Evolutionary conservation across 2,797 vertebrate species (phyloP), one percentile per base, ranked within the genome.

Genomic region (Distichodus sexfasciatus): DNA sequence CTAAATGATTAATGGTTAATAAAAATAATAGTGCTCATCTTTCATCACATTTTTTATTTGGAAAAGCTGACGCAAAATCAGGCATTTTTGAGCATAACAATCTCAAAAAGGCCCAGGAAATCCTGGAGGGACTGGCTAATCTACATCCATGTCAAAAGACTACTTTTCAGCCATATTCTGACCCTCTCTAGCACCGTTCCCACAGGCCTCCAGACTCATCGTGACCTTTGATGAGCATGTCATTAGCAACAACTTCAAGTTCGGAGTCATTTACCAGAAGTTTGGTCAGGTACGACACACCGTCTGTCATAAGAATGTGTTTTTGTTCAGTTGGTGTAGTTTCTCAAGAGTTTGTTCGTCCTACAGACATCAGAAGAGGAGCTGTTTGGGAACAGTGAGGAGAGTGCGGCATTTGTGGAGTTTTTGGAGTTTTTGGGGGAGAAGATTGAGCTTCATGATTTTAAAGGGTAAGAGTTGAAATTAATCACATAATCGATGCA

Each of bases 231-330:
- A 98, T 0, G 96, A 98, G 81, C 96, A 98, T 0, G 94, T 98
- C 31, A 94, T 98, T 85, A 96, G 88, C 91, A 97, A 98, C 90
- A 95, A 96, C 84, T 98, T 98, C 86, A 98, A 98, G 79, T 98
- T 97, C 7, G 96, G 96, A 7, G 93, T 98, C 77, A 88, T 98
- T 85, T 98, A 96, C 85, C 96, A 98, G 86, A 96, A 92, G 79
- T 93, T 93, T 15, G 94, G 94, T 50, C 96, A 98, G 95, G 96
- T 97, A 72, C 84, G 14, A 40, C 51, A 10, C 14, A 2, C 12
- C 2, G 19, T 21, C 17, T 26, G 0, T 23, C 41, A 11, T 57
- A 6, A 41, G 15, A 71, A 40, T 21, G 15, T 9, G 36, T 2
- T 31, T 8, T 11, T 57, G 2, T 15, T 2, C 33, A 38, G 19